These are phyloP conservation scores for Cephus cinctus DNA, from an alignment of 1,140 invertebrate genomes.

Conservation along the genomic window DNA sequence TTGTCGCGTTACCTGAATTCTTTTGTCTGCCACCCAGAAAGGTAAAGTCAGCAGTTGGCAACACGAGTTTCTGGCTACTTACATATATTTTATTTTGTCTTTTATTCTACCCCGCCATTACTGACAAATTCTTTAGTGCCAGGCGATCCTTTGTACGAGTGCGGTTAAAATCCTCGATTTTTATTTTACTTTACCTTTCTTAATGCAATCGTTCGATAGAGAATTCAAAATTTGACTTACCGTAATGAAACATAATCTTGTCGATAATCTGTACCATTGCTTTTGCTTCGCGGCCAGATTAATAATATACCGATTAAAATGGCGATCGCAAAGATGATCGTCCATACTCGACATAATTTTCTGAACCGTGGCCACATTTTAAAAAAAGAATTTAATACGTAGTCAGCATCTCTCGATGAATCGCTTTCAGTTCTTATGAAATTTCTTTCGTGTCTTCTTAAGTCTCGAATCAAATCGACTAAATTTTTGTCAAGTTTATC, in stretches of 20 bases:
- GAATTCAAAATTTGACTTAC: constrained; percentile 22
- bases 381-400: no score
- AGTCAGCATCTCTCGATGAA: no score
- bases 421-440: no score
- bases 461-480: no score
- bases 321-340: constrained; percentile 20
- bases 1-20: no score
- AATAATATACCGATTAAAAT: constrained; percentile 30
- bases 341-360: constrained; percentile 19
- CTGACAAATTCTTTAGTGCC: neutral
- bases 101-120: neutral
- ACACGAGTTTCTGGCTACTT: neutral
- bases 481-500: no score
- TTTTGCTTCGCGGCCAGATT: constrained; percentile 33
- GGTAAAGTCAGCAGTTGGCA: neutral
- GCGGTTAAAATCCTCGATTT: constrained; percentile 1
- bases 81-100: neutral
- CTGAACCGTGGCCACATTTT: constrained; percentile 18
- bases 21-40: neutral
- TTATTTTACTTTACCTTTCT: neutral
- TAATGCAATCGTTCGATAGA: constrained; percentile 3
- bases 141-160: neutral
- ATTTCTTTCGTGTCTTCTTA: no score
- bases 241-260: constrained; percentile 35
- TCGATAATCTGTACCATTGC: constrained; percentile 19